A percentile compares a stretch with the other conserved stretches of the same genome.
phyloP scores from a whole-genome alignment of 2,797 vertebrate species.

The Cheirogaleus major region DNA sequence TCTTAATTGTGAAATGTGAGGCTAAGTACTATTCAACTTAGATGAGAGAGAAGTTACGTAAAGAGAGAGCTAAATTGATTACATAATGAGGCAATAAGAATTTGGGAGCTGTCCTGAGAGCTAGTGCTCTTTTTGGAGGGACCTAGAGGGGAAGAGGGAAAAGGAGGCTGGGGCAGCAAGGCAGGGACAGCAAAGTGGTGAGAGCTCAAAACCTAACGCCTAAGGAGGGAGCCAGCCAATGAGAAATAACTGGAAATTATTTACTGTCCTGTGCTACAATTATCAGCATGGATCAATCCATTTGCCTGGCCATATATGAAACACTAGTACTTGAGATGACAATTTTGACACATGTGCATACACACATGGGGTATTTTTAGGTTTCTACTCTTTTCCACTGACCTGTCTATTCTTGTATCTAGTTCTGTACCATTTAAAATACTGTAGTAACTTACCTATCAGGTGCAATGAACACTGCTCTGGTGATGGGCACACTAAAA shows the following conservation, averaged over 20 bases:
- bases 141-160: neutral
- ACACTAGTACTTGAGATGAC: neutral
- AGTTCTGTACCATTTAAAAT: slow-evolving; percentile 4
- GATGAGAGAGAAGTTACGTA: neutral
- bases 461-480: neutral
- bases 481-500: neutral
- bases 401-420: neutral
- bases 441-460: neutral
- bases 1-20: slow-evolving; percentile 38
- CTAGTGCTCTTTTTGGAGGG: neutral
- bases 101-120: neutral
- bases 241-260: slow-evolving; percentile 38
- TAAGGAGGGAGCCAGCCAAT: neutral
- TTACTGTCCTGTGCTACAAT: slow-evolving; percentile 14
- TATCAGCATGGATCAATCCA: neutral
- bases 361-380: neutral
- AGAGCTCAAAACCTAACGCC: neutral
- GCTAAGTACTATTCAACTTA: neutral
- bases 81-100: slow-evolving; percentile 11
- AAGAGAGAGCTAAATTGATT: neutral
- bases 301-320: slow-evolving; percentile 17
- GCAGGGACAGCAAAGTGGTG: neutral
- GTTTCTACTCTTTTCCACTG: slow-evolving; percentile 24
- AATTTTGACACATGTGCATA: neutral
- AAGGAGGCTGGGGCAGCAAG: neutral